A percentile compares a stretch with the other conserved stretches of the same genome.
Conservation (phyloP, 2,113 vertebrate genomes). For the Macquaria australasica region DNA sequence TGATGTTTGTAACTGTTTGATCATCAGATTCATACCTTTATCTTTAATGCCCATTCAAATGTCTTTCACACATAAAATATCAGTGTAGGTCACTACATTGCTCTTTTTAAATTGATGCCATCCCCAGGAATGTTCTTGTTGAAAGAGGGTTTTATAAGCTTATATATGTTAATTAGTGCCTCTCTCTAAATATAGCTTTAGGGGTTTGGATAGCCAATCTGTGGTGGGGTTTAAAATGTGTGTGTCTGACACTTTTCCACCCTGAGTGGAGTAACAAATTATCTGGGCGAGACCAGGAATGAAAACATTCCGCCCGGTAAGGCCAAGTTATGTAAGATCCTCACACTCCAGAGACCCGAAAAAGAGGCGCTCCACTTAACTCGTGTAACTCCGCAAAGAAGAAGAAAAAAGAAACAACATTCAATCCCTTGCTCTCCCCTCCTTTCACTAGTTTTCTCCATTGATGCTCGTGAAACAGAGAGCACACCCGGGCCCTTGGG, state of each 20-base stretch:
- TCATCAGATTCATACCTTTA: neutral
- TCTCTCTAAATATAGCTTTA: constrained; percentile 68
- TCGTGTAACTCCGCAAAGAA: constrained; percentile 70
- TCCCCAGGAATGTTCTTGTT: constrained; percentile 37
- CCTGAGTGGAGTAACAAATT: constrained; percentile 68
- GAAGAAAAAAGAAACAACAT: constrained; percentile 49
- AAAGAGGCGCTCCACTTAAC: constrained; percentile 73
- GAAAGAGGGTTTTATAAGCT: constrained; percentile 18
- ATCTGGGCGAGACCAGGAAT: constrained; percentile 72
- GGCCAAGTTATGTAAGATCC: constrained; percentile 75
- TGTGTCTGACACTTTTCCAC: constrained; percentile 70
- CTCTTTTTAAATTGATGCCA: constrained; percentile 32
- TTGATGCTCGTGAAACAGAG: constrained; percentile 70
- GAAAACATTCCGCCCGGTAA: constrained; percentile 73
- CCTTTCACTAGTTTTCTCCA: constrained; percentile 49
- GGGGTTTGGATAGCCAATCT: constrained; percentile 52
- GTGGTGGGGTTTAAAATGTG: constrained; percentile 54
- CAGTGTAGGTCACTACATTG: neutral
- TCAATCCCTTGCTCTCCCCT: constrained; percentile 37
- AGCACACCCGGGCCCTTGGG: constrained; percentile 62
- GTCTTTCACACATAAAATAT: constrained; percentile 10
- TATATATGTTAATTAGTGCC: constrained; percentile 41
- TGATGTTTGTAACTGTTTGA: neutral
- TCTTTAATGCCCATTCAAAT: neutral
- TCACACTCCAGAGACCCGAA: constrained; percentile 60